Evolutionary conservation across 2,797 vertebrate species (phyloP), one percentile per base, ranked within the genome.

Genomic region (Discoglossus pictus): DNA sequence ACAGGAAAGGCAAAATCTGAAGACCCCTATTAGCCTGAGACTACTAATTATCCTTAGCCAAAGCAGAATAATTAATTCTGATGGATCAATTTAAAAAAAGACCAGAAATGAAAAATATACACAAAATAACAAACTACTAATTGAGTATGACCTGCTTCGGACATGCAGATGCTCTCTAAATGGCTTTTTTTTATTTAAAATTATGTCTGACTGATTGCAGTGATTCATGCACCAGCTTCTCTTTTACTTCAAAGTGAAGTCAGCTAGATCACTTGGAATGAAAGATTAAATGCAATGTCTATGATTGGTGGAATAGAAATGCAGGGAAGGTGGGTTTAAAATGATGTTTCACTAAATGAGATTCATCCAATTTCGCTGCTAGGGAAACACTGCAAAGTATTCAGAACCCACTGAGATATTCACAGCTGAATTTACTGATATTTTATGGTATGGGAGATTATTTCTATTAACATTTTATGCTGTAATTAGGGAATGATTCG

Each of bases 381-480:
- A 27, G 34, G 59, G 51, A 61, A 42, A 36, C 27, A 46, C n/a
- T 13, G 44, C 50, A 48, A 47, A 70, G 60, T 58, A 50, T 63
- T 50, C 67, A 50, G 42, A 85, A 84, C 77, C 69, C 79, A 82
- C 88, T 82, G 78, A 86, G 82, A 84, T 83, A 88, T 87, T 89
- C 90, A 89, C 89, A 84, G 84, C 86, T 86, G 86, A 85, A 91
- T 89, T 89, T 90, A 88, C 89, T 16, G 84, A 85, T 91, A 88
- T 88, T 91, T 91, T 90, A 91, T 87, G 82, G 86, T 87, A 90
- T 85, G 84, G 79, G 83, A 89, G 88, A 90, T 89, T 89, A 91
- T 91, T 91, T 89, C 87, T 90, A 91, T 91, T 91, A 89, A 91
- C 88, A 91, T 91, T 91, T 91, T 88, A 90, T 90, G 87, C 87